Evolutionary conservation across 1,140 invertebrate species (phyloP).

Genomic region (Drosophila quadrilineata): DNA sequence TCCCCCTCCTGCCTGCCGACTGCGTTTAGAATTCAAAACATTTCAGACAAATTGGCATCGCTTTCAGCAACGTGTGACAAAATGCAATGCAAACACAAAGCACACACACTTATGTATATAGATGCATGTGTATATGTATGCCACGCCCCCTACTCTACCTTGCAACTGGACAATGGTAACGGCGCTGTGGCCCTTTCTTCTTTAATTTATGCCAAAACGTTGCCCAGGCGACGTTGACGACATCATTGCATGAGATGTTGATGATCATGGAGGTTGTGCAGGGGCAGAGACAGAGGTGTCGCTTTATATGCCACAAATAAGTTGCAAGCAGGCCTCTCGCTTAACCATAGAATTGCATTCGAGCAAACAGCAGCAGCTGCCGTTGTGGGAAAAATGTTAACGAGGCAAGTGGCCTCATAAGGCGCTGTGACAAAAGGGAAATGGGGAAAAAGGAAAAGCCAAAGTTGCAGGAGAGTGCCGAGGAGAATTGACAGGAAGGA

Average conservation of each 20-base stretch:
- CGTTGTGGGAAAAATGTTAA: constrained; percentile 73
- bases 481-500: too few relatives aligned
- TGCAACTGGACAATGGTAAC: constrained; percentile 50
- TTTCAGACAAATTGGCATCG: constrained; percentile 78
- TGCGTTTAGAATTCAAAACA: constrained; percentile 74
- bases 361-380: too few relatives aligned
- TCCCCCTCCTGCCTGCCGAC: constrained; percentile 4
- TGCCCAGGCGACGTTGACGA: constrained; percentile 71
- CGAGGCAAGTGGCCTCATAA: constrained; percentile 48
- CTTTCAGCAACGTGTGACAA: constrained; percentile 75
- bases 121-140: too few relatives aligned
- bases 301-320: constrained; percentile 77
- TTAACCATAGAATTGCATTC: constrained; percentile 1
- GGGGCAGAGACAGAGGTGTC: constrained; percentile 50
- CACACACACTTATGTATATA: too few relatives aligned
- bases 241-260: constrained; percentile 48
- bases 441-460: neutral
- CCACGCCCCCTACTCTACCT: neutral
- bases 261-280: neutral
- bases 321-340: constrained; percentile 23
- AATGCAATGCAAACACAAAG: constrained; percentile 67
- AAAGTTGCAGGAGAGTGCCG: too few relatives aligned
- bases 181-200: constrained; percentile 49
- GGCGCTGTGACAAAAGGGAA: neutral
- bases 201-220: constrained; percentile 76